A percentile compares a stretch with the other conserved stretches of the same genome.
These are phyloP conservation scores for Silurus lanzhouensis DNA, from an alignment of 2,797 vertebrate species.

Conservation along the genomic window DNA sequence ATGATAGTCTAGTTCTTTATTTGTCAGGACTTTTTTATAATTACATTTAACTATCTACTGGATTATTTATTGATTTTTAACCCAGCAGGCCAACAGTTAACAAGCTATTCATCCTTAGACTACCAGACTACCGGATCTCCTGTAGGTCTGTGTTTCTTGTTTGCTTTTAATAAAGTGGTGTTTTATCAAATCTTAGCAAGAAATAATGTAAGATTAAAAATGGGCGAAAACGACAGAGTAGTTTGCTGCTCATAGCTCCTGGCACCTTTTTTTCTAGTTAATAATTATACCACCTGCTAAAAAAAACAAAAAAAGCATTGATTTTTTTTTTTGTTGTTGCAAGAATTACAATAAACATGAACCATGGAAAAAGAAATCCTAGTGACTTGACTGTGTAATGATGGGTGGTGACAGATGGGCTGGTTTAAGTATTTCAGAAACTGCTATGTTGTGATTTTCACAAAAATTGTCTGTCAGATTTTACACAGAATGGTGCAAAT, in stretches of 20 bases:
- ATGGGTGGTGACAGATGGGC: neutral
- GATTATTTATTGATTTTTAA: neutral
- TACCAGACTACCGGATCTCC: neutral
- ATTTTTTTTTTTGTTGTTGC: neutral
- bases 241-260: neutral
- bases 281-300: neutral
- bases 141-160: neutral
- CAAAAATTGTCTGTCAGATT: neutral
- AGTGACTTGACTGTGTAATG: neutral
- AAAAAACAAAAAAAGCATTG: neutral
- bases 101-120: neutral
- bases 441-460: neutral
- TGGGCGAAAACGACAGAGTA: neutral
- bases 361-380: neutral
- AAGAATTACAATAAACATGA: neutral
- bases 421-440: slow-evolving; percentile 3
- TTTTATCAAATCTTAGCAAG: neutral
- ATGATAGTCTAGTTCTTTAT: neutral
- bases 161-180: neutral
- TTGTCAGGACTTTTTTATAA: neutral
- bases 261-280: neutral
- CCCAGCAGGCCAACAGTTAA: neutral
- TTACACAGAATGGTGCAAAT: neutral
- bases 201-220: neutral
- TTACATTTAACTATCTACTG: neutral